Evolutionary conservation across 2,888 invertebrate genomes (phyloP), one percentile per base, ranked within the genome.

Genomic region (Pycnomerus fuliginosus): DNA sequence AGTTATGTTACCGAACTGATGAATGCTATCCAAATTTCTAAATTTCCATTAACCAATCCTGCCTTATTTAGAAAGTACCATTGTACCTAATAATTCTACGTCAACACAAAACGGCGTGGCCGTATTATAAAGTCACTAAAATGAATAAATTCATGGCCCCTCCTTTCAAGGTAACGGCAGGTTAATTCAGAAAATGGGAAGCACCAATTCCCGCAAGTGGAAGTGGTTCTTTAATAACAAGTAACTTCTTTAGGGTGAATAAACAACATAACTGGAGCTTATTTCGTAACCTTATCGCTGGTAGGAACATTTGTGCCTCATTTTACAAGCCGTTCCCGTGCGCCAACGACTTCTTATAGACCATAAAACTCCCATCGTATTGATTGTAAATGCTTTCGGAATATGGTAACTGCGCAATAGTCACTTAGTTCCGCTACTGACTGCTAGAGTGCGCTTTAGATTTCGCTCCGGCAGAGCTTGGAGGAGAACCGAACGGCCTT

Each of bases 291-390:
- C 63, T 59, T 62, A 56, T 63, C 59, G 67, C 63, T 58, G 61
- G 62, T 58, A 61, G 66, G 60, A 67, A 64, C 68, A 61, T 69
- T 69, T 62, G 66, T 65, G 65, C 65, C 65, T 67, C 67, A 67
- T 68, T 68, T 64, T 66, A 68, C 69, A 68, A 65, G 68, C 67
- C 59, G 65, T 69, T 68, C 60, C n/a, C 58, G 57, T 53, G 53
- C 62, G 62, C 58, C 62, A 71, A 71, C 68, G 68, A 64, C 67
- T 64, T 61, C 68, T 72, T 72, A 72, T 72, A 67, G 69, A 67
- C 67, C 67, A 68, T 72, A 70, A 72, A 72, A 71, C 68, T 66
- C 66, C 68, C 71, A 71, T 72, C 69, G 71, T 71, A 72, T 72
- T 71, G 72, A 72, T 72, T 71, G 70, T 68, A 66, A 71, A 68